Base-by-base conservation (phyloP, 2,888 invertebrate genomes). In the Pandemis corylana region DNA sequence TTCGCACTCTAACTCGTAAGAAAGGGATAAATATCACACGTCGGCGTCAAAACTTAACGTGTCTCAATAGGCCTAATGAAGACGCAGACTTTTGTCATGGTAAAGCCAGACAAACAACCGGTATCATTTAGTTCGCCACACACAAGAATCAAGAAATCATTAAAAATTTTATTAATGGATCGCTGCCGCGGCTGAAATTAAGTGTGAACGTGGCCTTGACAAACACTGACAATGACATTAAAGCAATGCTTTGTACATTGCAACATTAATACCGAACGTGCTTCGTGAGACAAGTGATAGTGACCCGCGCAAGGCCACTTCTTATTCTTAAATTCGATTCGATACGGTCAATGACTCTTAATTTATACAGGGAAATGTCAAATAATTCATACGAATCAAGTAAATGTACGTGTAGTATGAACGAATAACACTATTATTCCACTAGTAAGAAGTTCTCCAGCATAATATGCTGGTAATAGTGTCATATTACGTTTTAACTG, bases 221-320 rank as follows among this genome's bases (percentile, higher is more conserved):
- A 44, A 69, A 68, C 59, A 41, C 44, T 64, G 65, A 71, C 71
- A 69, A 65, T 69, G 49, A 68, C 68, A 68, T 64, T 72, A 59
- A 64, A 59, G 49, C 68, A 15, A 62, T 62, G 49, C 41, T 56
- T 56, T 28, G 62, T 41, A 62, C 65, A 64, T 64, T 64, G 73
- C 68, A 73, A 36, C 36, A 73, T 69, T 64, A 68, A 65, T 13
- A 69, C 41, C 59, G 68, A 49, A 73, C 56, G 68, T 69, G 68
- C 64, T 44, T 41, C 56, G 44, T 63, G 20, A 13, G 53, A 15
- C 49, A 56, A 68, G 44, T 46, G 68, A 73, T 46, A 59, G 53
- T 49, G 44, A 28, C 20, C 7, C 41, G 12, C 41, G 53, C 65
- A 49, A 73, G 68, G 64, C 68, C 12, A 42, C 15, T 13, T 69